A percentile compares a stretch with the other conserved stretches of the same genome.
phyloP scores from a whole-genome alignment of 2,113 vertebrate genomes.

The Corapipo altera region DNA sequence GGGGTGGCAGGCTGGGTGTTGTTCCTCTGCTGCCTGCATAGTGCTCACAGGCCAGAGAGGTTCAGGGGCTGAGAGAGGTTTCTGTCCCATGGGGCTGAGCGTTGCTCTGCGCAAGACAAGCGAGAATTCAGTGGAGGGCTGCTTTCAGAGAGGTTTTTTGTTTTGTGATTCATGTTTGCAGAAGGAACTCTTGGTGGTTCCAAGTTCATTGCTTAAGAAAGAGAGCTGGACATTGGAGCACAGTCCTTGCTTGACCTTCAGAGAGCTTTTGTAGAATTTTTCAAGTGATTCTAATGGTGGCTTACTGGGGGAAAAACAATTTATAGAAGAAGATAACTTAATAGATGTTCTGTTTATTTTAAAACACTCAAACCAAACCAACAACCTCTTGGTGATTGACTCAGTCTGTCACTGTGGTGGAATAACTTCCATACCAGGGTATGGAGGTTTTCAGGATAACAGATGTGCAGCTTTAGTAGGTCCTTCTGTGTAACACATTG shows the following conservation, averaged over 20 bases:
- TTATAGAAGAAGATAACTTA: background rate
- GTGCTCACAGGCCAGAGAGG: background rate
- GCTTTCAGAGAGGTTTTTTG: background rate
- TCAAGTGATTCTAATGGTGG: background rate
- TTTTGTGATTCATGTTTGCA: background rate
- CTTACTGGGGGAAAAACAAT: background rate
- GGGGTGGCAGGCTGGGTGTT: background rate
- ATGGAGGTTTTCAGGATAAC: background rate
- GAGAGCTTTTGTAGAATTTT: background rate
- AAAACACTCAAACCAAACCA: background rate
- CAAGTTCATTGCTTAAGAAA: background rate
- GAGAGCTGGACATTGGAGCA: background rate
- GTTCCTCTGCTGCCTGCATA: rapidly evolving
- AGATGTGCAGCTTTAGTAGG: background rate
- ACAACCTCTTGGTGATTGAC: background rate
- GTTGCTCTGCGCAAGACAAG: background rate
- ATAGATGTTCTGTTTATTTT: background rate
- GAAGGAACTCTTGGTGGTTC: background rate
- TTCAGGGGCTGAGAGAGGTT: background rate
- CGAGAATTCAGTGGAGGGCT: background rate
- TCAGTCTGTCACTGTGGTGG: background rate
- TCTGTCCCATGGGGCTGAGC: rapidly evolving
- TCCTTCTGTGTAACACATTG: background rate
- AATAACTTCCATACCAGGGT: background rate
- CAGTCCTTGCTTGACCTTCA: background rate